phyloP scores from a whole-genome alignment of 2,888 invertebrate species.

The Brachyptera putata region DNA sequence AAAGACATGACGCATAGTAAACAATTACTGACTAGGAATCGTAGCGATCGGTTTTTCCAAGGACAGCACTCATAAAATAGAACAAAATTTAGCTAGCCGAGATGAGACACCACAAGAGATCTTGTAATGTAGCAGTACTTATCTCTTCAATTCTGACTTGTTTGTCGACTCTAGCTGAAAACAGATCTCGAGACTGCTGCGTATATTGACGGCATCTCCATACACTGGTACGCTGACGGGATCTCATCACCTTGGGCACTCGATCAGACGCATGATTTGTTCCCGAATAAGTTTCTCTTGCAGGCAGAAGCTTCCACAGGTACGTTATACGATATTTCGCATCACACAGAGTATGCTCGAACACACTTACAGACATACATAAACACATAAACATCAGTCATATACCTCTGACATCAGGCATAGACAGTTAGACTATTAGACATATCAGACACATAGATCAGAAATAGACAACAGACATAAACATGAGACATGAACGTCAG shows the following conservation, averaged over 20 bases:
- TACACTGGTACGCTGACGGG: conserved; percentile 53
- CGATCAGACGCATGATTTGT: conserved; percentile 43
- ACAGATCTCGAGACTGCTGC: conserved; percentile 17
- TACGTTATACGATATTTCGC: conserved; percentile 3
- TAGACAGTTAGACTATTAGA: too few species aligned
- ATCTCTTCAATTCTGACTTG: background rate
- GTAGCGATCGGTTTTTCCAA: too few species aligned
- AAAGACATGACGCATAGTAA: too few species aligned
- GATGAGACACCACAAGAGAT: too few species aligned
- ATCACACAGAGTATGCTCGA: background rate
- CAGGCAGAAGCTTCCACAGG: conserved; percentile 51
- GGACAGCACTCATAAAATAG: too few species aligned
- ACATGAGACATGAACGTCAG: too few species aligned
- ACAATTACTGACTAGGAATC: too few species aligned
- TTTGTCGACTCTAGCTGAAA: conserved; percentile 6
- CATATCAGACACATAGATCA: background rate
- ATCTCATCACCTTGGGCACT: conserved; percentile 42
- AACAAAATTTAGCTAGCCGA: too few species aligned
- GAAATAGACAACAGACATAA: background rate
- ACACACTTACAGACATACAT: background rate
- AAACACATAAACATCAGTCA: background rate
- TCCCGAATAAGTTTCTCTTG: conserved; percentile 51
- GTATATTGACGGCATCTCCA: conserved; percentile 48
- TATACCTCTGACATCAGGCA: background rate
- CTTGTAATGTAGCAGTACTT: too few species aligned